Conservation (phyloP, 2,888 invertebrate species). For the Trilocha varians region DNA sequence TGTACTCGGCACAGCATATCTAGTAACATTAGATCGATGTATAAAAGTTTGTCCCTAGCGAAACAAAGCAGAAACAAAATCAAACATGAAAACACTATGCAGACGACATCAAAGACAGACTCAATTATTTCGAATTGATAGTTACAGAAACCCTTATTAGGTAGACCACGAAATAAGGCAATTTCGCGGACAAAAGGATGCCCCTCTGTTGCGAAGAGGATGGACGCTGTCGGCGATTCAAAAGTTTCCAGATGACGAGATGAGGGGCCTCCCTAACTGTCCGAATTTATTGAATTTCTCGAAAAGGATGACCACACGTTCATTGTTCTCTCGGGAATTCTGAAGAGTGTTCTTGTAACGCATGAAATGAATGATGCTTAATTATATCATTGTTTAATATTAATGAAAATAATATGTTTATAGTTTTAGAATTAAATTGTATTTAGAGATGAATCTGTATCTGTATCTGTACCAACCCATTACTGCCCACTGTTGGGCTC, state of each 20-base stretch:
- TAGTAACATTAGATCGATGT: too few relatives aligned
- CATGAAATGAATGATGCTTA: too few relatives aligned
- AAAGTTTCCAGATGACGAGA: conserved; percentile 59
- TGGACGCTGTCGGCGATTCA: conserved; percentile 53
- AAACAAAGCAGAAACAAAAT: conserved; percentile 34
- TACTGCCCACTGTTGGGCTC: too few relatives aligned
- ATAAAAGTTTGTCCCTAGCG: conserved; percentile 23
- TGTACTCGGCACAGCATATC: too few relatives aligned
- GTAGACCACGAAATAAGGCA: conserved; percentile 60
- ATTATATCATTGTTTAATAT: too few relatives aligned
- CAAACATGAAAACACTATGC: conserved; percentile 39
- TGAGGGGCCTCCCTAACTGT: conserved; percentile 38
- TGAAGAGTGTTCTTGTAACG: too few relatives aligned
- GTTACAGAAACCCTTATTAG: conserved; percentile 62
- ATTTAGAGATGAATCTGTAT: too few relatives aligned
- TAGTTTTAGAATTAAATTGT: too few relatives aligned
- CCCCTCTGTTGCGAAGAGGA: conserved; percentile 23
- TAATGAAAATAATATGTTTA: too few relatives aligned
- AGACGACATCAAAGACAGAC: conserved; percentile 57
- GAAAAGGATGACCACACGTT: conserved; percentile 58
- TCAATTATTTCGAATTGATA: conserved; percentile 61
- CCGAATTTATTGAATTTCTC: conserved; percentile 64
- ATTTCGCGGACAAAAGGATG: conserved; percentile 66
- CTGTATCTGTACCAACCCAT: too few relatives aligned
- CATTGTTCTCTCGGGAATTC: conserved; percentile 51